phyloP scores from a whole-genome alignment of 1,140 invertebrate genomes.

The Diorhabda sublineata region DNA sequence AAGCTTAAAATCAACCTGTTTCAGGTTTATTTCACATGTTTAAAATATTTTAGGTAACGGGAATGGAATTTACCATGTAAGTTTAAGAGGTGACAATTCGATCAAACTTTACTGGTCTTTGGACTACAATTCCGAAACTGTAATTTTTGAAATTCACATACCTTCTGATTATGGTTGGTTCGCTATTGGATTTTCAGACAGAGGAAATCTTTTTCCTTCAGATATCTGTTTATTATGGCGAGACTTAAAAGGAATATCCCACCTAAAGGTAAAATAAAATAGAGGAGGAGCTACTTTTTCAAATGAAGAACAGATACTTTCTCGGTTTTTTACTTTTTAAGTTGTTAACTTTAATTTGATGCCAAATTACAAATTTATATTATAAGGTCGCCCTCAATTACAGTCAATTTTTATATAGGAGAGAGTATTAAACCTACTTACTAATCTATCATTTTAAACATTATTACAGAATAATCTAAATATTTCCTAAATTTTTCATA shows the following conservation, averaged over 20 bases:
- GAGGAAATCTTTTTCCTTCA: slow-evolving; percentile 70
- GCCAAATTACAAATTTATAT: too few relatives aligned
- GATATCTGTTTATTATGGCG: slow-evolving; percentile 84
- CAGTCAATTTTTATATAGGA: too few relatives aligned
- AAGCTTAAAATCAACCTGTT: too few relatives aligned
- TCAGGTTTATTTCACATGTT: too few relatives aligned
- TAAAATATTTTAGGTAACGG: slow-evolving; percentile 1
- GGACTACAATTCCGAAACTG: slow-evolving; percentile 46
- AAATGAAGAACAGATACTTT: slow-evolving; percentile 48
- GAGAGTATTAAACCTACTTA: too few relatives aligned
- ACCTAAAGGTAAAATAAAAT: slow-evolving; percentile 60
- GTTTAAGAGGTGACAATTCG: slow-evolving; percentile 37
- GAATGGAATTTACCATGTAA: slow-evolving; percentile 36
- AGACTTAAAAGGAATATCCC: slow-evolving; percentile 59
- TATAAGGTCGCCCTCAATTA: too few relatives aligned
- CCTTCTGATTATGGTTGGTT: slow-evolving; percentile 61
- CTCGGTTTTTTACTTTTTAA: too few relatives aligned
- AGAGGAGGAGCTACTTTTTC: slow-evolving; percentile 64
- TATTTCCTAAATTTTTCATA: too few relatives aligned
- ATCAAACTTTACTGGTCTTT: slow-evolving; percentile 43
- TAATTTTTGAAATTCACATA: slow-evolving; percentile 54
- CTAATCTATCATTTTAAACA: too few relatives aligned
- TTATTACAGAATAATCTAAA: too few relatives aligned
- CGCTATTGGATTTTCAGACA: slow-evolving; percentile 87
- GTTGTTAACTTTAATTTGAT: too few relatives aligned